These are phyloP conservation scores for Trididemnum miniatum DNA, from an alignment of 23 tunicate genomes.

Conservation along the genomic window DNA sequence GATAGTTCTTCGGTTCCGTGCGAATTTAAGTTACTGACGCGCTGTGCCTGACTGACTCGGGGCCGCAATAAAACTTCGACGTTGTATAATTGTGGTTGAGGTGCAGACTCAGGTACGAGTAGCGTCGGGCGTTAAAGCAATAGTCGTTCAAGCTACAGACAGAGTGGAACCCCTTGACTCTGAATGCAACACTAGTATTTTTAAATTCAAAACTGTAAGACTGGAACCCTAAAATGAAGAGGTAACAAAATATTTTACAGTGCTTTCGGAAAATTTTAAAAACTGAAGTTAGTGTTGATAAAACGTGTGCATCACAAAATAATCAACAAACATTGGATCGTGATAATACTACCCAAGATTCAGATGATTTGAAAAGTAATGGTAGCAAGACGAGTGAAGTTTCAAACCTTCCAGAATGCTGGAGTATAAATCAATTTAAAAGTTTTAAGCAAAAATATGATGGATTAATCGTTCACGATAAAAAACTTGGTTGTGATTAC, in stretches of 20 bases:
- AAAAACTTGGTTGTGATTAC: conserved; percentile 56
- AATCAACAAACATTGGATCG: conserved; percentile 27
- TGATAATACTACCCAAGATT: conserved; percentile 30
- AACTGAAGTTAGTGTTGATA: conserved; percentile 33
- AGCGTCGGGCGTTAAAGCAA: too few species aligned
- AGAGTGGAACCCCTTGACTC: too few species aligned
- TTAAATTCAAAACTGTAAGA: conserved; percentile 29
- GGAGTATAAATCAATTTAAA: conserved; percentile 47
- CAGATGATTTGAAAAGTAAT: conserved; percentile 24
- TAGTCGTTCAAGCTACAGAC: too few species aligned
- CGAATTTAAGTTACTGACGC: too few species aligned
- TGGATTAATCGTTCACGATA: conserved; percentile 35
- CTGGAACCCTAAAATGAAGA: conserved; percentile 30
- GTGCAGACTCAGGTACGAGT: too few species aligned
- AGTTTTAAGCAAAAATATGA: conserved; percentile 51
- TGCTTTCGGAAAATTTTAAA: conserved; percentile 28
- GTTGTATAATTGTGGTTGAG: too few species aligned
- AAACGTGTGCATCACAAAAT: conserved; percentile 33
- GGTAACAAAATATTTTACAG: conserved; percentile 32
- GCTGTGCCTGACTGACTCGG: too few species aligned
- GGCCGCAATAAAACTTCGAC: too few species aligned
- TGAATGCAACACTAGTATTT: too few species aligned
- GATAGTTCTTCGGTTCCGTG: too few species aligned
- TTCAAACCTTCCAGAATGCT: conserved; percentile 51
- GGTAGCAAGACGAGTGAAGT: conserved; percentile 30